Base-by-base conservation (phyloP, 2,113 vertebrate genomes). In the Pleuronectes platessa region DNA sequence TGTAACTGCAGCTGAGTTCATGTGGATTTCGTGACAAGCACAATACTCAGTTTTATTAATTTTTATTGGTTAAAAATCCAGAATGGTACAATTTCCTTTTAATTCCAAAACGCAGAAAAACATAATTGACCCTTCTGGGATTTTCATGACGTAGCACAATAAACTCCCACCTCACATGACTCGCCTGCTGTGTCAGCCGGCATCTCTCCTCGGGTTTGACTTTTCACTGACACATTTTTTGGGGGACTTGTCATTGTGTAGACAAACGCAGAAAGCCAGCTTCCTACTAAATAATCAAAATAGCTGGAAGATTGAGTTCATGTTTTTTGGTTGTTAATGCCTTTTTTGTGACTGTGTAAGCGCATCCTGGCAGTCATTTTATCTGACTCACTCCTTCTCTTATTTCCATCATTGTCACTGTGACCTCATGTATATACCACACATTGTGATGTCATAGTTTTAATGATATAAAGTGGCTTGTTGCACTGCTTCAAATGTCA, bases 351-450 rank as follows among this genome's bases (percentile, higher is more conserved):
- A n/a, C 17, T 3, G 17, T 10, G 2, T 45, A 1, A 35, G n/a
- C 12, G 63, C 14, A 1, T 75, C 64, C 68, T 11, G 11, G 12
- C 23, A 68, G 31, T 64, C 37, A 68, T 58, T 85, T 62, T 4
- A 51, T 58, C 64, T 68, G 58, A 56, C 27, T 74, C 70, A 65
- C 14, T 26, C 55, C 18, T 26, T 40, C 21, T 35, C 51, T 0
- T 51, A 26, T 68, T 67, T 70, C 15, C 21, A 12, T 65, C 27
- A 27, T 20, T 51, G 69, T 71, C 71, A 61, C 51, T 24, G 18
- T 47, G 59, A 63, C 24, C 8, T 70, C 21, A 10, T 10, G 5
- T 31, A 18, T 20, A 4, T 10, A 10, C 45, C 47, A 56, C 51
- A 54, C 9, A 8, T 9, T 3, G 20, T 51, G 45, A 55, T 55